phyloP scores from a whole-genome alignment of 1,140 invertebrate genomes.

The Diorhabda carinulata region DNA sequence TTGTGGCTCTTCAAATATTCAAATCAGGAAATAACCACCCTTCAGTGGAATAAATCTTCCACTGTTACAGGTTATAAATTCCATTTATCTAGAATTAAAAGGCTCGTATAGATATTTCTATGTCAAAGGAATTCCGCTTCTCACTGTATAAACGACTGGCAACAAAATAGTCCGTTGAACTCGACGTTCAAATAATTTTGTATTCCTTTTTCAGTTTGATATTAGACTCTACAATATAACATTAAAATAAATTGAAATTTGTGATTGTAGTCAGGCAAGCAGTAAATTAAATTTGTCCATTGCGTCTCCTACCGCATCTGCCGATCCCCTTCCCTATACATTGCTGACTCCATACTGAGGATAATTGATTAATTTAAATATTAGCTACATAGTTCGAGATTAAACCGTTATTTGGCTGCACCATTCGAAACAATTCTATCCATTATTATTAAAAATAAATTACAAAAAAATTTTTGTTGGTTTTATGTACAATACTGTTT shows the following conservation, averaged over 20 bases:
- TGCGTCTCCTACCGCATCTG: neutral
- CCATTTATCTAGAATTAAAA: too few species aligned
- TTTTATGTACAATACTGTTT: too few species aligned
- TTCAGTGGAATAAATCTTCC: too few species aligned
- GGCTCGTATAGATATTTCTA: too few species aligned
- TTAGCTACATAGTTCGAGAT: constrained; percentile 5
- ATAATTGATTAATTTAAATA: constrained; percentile 21
- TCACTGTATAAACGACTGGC: too few species aligned
- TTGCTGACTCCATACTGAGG: constrained; percentile 3
- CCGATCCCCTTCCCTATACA: neutral
- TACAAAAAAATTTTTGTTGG: too few species aligned
- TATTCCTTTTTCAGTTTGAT: constrained; percentile 9
- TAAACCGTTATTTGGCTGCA: constrained; percentile 3
- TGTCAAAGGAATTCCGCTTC: too few species aligned
- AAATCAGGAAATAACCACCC: too few species aligned
- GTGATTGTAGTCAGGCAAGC: constrained; percentile 18
- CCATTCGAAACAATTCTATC: too few species aligned
- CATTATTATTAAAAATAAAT: too few species aligned
- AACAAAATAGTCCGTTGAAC: neutral
- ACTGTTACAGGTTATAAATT: too few species aligned
- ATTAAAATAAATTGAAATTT: constrained; percentile 20
- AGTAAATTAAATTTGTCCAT: constrained; percentile 16
- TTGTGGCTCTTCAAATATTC: too few species aligned
- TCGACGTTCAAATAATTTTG: neutral
- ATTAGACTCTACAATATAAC: constrained; percentile 7